Conservation (phyloP, 1,140 invertebrate species). For the Anoplolepis gracilipes region DNA sequence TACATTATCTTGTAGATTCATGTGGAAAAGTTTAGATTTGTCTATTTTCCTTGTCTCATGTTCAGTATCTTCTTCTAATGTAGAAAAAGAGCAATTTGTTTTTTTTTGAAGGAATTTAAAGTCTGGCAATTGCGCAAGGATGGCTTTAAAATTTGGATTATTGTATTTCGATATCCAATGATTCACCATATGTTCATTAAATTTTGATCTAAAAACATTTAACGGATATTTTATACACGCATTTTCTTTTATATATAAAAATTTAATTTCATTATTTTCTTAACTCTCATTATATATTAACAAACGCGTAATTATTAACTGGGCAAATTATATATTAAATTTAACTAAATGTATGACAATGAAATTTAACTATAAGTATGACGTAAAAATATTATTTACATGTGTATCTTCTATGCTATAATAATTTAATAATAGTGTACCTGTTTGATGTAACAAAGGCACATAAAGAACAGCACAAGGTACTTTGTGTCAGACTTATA, state of each 20-base stretch:
- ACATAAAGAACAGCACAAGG: constrained; percentile 73
- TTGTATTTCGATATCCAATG: constrained; percentile 64
- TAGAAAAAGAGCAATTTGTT: constrained; percentile 37
- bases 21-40: constrained; percentile 89
- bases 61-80: constrained; percentile 50
- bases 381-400: background rate
- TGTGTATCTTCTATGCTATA: background rate
- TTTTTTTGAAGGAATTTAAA: constrained; percentile 11
- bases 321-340: too few species aligned
- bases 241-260: too few species aligned
- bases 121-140: constrained; percentile 38
- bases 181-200: constrained; percentile 67
- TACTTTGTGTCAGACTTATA: background rate
- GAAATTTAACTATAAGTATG: too few species aligned
- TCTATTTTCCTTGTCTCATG: constrained; percentile 87
- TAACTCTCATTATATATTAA: too few species aligned
- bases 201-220: constrained; percentile 67
- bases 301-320: too few species aligned
- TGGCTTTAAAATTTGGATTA: constrained; percentile 46
- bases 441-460: constrained; percentile 66
- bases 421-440: constrained; percentile 49
- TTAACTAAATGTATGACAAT: background rate
- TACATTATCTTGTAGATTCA: constrained; percentile 92
- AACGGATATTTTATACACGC: background rate
- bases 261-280: too few species aligned